These are phyloP conservation scores for Netelia fuscicornis DNA, from an alignment of 2,888 invertebrate species.

Conservation along the genomic window DNA sequence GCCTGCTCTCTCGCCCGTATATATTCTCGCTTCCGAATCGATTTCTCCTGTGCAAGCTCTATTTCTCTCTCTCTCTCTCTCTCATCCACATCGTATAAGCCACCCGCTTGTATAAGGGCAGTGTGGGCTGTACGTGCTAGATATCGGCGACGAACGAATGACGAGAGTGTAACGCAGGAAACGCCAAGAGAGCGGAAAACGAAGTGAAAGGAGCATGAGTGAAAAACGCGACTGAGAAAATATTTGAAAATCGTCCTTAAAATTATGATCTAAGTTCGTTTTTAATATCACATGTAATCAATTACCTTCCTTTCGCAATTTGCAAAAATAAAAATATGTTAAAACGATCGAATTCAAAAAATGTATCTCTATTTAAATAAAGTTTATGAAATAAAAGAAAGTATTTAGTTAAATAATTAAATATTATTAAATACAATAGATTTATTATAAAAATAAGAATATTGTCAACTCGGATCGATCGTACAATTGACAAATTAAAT, in stretches of 20 bases:
- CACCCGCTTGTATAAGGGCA: background rate
- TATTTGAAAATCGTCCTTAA: too few relatives aligned
- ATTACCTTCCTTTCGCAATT: too few relatives aligned
- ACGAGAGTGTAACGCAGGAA: constrained; percentile 42
- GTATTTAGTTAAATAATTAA: background rate
- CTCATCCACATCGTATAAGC: constrained; percentile 16
- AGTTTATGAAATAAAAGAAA: too few relatives aligned
- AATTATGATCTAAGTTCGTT: too few relatives aligned
- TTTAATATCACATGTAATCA: too few relatives aligned
- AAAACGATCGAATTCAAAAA: too few relatives aligned
- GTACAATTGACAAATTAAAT: background rate
- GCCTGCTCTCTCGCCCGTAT: constrained; percentile 39
- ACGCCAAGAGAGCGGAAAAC: constrained; percentile 48
- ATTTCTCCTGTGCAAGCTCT: constrained; percentile 54
- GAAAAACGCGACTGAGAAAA: background rate
- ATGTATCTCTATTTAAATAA: too few relatives aligned
- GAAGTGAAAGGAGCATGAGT: constrained; percentile 15
- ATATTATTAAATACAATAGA: background rate
- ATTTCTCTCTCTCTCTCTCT: constrained; percentile 27
- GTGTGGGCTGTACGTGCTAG: background rate
- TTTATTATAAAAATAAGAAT: background rate
- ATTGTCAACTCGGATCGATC: background rate
- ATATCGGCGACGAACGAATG: constrained; percentile 7
- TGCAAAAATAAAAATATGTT: too few relatives aligned
- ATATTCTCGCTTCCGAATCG: constrained; percentile 49